Evolutionary conservation across 2,113 vertebrate species (phyloP), one percentile per base, ranked within the genome.

Genomic region (Ammodytes dubius): DNA sequence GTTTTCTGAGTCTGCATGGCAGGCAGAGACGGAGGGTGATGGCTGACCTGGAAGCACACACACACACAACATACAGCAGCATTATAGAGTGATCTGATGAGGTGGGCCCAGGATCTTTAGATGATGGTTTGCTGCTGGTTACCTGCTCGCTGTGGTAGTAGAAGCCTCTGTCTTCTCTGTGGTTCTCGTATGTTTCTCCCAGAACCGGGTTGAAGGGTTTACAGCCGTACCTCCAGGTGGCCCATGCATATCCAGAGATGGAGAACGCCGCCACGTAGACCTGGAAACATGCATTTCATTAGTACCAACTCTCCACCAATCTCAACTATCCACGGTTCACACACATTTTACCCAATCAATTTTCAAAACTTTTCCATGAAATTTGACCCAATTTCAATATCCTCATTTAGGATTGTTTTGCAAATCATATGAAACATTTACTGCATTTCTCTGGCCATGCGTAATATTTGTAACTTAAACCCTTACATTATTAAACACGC

Each of bases 161-260:
- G 93, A 99, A 99, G 54, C 97, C 97, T 0, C 96, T 85, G 82
- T 99, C 97, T 0, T 97, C 96, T 65, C 97, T 89, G 70, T 95
- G 82, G 4, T 91, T 98, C 91, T 99, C 97, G 0, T 96, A 99
- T 0, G 98, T 99, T 94, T 99, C 98, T 8, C 98, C 98, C 54
- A 99, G 93, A 73, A 99, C 95, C 0, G 98, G 97, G 92, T 99
- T 99, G 93, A 99, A 99, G 54, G 98, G 98, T 74, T 99, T 99
- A 92, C 97, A 96, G 77, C 96, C 93, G 6, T 96, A 93, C 17
- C 98, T 95, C 95, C 97, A 96, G 53, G 96, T 95, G 0, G 97
- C 97, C 91, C 97, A 98, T 42, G 97, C 97, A 13, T 99, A 99
- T 77, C 97, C 97, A 0, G 98, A 99, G 59, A 98, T 97, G 0